Conservation (phyloP, 2,113 vertebrate species). For the Hypocryptadius cinnamomeus region DNA sequence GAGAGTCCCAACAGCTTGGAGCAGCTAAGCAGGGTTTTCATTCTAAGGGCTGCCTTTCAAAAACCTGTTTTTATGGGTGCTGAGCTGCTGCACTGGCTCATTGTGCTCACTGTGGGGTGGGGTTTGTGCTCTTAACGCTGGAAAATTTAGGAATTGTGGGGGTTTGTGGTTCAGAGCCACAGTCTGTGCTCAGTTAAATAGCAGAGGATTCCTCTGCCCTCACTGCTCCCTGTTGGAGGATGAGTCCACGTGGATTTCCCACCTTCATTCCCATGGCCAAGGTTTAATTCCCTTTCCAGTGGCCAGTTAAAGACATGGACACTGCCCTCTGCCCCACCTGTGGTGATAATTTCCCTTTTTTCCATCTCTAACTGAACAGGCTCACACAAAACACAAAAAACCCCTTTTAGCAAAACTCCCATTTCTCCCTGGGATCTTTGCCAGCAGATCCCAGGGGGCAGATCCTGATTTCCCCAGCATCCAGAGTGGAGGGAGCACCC, state of each 20-base stretch:
- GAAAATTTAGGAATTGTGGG: not conserved
- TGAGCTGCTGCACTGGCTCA: not conserved
- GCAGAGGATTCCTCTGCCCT: not conserved
- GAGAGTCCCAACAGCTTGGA: not conserved
- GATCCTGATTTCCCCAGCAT: not conserved
- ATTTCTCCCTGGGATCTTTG: not conserved
- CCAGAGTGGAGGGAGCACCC: fast-evolving
- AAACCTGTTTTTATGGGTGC: not conserved
- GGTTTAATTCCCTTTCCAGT: not conserved
- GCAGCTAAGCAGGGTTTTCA: not conserved
- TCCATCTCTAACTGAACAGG: not conserved
- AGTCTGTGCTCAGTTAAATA: not conserved
- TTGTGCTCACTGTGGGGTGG: not conserved
- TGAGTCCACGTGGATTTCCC: not conserved
- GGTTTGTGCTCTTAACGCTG: not conserved
- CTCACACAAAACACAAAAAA: not conserved
- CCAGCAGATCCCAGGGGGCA: not conserved
- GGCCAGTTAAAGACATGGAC: not conserved
- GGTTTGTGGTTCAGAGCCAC: not conserved
- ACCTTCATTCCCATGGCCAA: not conserved
- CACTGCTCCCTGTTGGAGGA: fast-evolving
- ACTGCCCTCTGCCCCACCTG: not conserved
- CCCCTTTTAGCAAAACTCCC: not conserved
- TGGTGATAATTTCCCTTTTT: not conserved
- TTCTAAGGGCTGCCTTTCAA: not conserved